Base-by-base conservation (phyloP, 2,888 invertebrate species). In the Andrena chrysosceles region DNA sequence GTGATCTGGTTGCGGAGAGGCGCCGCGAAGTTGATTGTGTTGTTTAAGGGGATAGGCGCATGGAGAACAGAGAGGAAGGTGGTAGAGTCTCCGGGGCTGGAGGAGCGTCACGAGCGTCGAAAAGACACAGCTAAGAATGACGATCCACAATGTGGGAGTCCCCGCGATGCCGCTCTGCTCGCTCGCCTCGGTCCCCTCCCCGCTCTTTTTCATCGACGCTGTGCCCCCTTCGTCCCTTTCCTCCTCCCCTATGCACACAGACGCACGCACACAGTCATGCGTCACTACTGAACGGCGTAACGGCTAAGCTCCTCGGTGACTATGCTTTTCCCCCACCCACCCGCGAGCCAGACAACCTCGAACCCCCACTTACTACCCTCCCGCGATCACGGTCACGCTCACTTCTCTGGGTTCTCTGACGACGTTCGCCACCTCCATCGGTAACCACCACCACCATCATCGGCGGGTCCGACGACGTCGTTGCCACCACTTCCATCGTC, bases 51-150 rank as follows among this genome's bases (percentile, higher is more conserved):
- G 66, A 66, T 20, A 10, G 10, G 78, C 77, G 35, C 59, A 48
- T 66, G 66, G 60, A 72, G 20, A 48, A 66, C 26, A 64, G 29
- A 48, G 63, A 33, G 69, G 35, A 60, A 60, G 13, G 63, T 13
- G 70, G 33, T 48, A 48, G 64, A 67, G 26, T 73, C 52, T 69
- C 52, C 54, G 8, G 16, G n/a, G 23, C 62, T 66, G 77, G 77
- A 73, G 68, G 56, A 77, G 23, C 75, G 71, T 84, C 86, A 73
- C 84, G 85, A 84, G 49, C 79, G 83, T 82, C 81, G 72, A 81
- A 82, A 88, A 89, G 78, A 78, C 89, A 89, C 89, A 84, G 87
- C 89, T 86, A 85, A 85, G 91, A 92, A 91, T 92, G 91, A 92
- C 88, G 83, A 78, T 82, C 76, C 82, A 35, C 84, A 85, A 85